Evolutionary conservation across 2,888 invertebrate genomes (phyloP).

Genomic region (Erannis defoliaria): DNA sequence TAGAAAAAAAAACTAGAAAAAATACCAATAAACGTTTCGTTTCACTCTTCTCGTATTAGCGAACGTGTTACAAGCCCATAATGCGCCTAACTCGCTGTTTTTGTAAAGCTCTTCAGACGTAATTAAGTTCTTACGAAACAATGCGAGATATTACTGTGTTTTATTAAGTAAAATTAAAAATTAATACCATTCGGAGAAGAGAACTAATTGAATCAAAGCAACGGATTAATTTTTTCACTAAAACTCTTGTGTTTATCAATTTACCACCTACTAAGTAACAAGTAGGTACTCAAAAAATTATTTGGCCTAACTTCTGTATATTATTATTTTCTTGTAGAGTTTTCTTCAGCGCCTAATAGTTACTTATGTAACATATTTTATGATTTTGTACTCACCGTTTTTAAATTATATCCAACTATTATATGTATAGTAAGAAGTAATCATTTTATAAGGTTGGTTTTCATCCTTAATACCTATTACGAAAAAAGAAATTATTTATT

Average conservation of each 20-base stretch:
- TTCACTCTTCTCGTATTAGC: conserved; percentile 2
- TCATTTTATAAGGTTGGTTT: background rate
- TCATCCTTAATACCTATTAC: background rate
- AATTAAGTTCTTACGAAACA: conserved; percentile 26
- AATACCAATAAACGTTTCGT: background rate
- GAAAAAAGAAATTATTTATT: conserved; percentile 1
- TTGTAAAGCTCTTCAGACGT: conserved; percentile 17
- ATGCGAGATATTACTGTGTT: conserved; percentile 19
- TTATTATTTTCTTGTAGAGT: background rate
- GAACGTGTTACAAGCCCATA: conserved; percentile 1
- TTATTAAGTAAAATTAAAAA: conserved; percentile 24
- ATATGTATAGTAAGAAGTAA: no score
- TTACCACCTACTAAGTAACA: no score
- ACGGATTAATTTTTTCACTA: conserved; percentile 15
- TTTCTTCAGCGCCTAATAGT: background rate
- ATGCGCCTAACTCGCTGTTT: conserved; percentile 16
- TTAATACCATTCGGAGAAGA: conserved; percentile 17
- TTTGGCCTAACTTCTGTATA: no score
- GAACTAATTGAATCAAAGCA: conserved; percentile 24
- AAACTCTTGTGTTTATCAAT: conserved; percentile 2
- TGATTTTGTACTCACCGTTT: no score
- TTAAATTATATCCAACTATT: no score
- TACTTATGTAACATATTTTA: no score
- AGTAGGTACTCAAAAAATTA: no score
- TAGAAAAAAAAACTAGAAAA: no score